Evolutionary conservation across 1,140 invertebrate species (phyloP).

Genomic region (Eriocheir sinensis): DNA sequence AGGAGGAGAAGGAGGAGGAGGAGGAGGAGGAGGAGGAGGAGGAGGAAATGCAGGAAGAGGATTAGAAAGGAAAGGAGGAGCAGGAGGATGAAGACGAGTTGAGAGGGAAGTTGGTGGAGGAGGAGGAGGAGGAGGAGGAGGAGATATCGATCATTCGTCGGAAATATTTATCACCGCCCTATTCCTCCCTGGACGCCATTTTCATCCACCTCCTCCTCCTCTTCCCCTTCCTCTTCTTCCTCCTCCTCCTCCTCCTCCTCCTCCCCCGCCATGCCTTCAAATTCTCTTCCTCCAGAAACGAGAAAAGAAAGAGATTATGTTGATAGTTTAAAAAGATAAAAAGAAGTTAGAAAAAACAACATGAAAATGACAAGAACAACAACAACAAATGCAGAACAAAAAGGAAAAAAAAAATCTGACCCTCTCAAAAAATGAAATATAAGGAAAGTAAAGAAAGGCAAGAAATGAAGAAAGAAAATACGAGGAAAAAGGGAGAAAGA

Average conservation of each 20-base stretch:
- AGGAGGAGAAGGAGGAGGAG: background rate
- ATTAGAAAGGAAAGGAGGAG: background rate
- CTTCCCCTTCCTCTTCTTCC: no score
- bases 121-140: conserved; percentile 18
- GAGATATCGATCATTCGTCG: background rate
- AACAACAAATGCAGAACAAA: no score
- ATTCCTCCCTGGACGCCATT: background rate
- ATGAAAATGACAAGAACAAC: no score
- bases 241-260: background rate
- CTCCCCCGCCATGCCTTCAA: background rate
- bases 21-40: background rate
- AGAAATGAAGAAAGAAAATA: background rate
- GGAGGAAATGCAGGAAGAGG: background rate
- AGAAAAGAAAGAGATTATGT: no score
- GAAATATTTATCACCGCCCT: background rate
- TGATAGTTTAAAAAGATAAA: background rate
- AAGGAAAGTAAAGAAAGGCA: background rate
- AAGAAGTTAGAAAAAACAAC: background rate
- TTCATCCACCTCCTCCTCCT: background rate
- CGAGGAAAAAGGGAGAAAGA: background rate
- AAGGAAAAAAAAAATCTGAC: no score
- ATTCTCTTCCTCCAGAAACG: no score
- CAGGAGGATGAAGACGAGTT: background rate
- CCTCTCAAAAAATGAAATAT: background rate
- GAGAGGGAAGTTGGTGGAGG: background rate